Evolutionary conservation across 2,888 invertebrate genomes (phyloP).

Genomic region (Athalia rosae): DNA sequence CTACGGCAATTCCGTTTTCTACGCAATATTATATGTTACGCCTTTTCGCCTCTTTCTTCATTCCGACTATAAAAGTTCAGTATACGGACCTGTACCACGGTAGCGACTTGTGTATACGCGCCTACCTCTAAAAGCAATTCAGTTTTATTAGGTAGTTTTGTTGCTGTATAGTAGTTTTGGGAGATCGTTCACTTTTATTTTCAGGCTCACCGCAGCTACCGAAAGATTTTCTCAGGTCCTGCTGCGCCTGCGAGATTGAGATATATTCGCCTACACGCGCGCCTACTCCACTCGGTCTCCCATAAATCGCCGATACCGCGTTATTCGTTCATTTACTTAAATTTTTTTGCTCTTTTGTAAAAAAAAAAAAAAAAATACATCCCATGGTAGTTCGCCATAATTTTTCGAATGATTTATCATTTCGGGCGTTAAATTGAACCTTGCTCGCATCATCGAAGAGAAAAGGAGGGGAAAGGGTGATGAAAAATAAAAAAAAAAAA

Average conservation of each 20-base stretch:
- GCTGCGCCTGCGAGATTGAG: conserved; percentile 1
- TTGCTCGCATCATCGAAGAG: no score
- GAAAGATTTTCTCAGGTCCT: background rate
- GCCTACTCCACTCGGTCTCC: background rate
- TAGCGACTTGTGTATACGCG: background rate
- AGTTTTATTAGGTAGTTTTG: conserved; percentile 35
- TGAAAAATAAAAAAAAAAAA: background rate
- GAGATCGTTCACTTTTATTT: conserved; percentile 32
- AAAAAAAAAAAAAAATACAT: no score
- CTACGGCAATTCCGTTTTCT: background rate
- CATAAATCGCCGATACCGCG: background rate
- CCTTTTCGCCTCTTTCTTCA: conserved; percentile 26
- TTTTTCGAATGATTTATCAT: no score
- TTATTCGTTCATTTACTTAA: background rate
- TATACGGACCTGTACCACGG: background rate
- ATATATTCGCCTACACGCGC: background rate
- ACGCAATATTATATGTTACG: background rate
- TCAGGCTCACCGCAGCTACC: conserved; percentile 21
- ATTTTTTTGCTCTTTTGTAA: no score
- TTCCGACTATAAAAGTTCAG: conserved; percentile 25
- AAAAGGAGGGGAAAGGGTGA: background rate
- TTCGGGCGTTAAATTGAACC: no score
- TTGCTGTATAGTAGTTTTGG: conserved; percentile 26
- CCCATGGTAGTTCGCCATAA: no score
- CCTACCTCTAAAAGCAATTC: conserved; percentile 38